Conservation (phyloP, 2,113 vertebrate genomes). For the Okapia johnstoni region DNA sequence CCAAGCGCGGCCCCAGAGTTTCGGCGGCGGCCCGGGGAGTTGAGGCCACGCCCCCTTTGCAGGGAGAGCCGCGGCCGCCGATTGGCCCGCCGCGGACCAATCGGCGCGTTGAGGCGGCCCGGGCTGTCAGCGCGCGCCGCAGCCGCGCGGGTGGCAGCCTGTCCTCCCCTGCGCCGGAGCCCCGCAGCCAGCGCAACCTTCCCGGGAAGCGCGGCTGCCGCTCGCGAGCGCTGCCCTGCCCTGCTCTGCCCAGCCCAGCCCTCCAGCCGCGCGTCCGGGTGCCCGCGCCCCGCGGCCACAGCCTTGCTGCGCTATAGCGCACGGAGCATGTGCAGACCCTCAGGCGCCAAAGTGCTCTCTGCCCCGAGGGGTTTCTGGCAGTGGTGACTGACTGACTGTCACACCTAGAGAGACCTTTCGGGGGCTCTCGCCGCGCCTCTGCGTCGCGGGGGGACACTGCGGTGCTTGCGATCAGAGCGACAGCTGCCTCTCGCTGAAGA, state of each 20-base stretch:
- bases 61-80: conserved; percentile 31
- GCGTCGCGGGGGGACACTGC: conserved; percentile 59
- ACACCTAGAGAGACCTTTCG: conserved; percentile 49
- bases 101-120: conserved; percentile 43
- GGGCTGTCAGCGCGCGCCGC: conserved; percentile 77
- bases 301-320: conserved; percentile 27
- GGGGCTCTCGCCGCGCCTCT: conserved; percentile 32
- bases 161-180: conserved; percentile 65
- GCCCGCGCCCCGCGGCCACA: conserved; percentile 28
- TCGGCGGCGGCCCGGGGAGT: conserved; percentile 23
- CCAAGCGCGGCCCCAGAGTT: conserved; percentile 58
- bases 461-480: conserved; percentile 79
- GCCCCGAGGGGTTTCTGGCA: neutral
- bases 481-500: conserved; percentile 84
- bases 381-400: conserved; percentile 60
- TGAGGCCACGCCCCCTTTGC: conserved; percentile 79
- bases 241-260: neutral
- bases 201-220: conserved; percentile 49
- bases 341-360: conserved; percentile 30
- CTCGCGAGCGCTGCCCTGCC: neutral
- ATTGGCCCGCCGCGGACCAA: conserved; percentile 66
- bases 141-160: conserved; percentile 38
- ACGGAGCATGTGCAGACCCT: conserved; percentile 58
- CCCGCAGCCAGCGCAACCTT: conserved; percentile 65
- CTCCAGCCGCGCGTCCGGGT: conserved; percentile 20